These are phyloP conservation scores for Girardinichthys multiradiatus DNA, from an alignment of 2,113 vertebrate species.

Conservation along the genomic window DNA sequence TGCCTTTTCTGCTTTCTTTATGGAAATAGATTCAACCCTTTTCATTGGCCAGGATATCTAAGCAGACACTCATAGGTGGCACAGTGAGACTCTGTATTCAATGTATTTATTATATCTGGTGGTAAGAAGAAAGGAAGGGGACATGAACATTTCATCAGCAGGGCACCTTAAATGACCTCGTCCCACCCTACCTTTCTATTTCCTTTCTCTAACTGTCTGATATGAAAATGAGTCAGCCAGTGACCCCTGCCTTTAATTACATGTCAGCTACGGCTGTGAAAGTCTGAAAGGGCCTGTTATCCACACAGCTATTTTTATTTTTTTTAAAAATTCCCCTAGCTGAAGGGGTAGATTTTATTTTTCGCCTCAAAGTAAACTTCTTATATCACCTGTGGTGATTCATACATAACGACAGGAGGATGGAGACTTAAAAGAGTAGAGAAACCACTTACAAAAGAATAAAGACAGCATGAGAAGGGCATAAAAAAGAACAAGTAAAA, in stretches of 20 bases:
- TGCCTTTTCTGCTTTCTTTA: conserved; percentile 58
- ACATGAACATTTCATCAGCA: conserved; percentile 72
- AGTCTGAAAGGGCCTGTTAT: conserved; percentile 28
- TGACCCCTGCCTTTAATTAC: conserved; percentile 62
- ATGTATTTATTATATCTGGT: conserved; percentile 57
- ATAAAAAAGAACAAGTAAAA: not conserved
- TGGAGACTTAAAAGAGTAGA: not conserved
- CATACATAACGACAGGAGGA: conserved; percentile 26
- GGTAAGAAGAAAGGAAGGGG: conserved; percentile 8
- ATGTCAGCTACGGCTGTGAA: conserved; percentile 50
- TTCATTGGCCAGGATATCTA: conserved; percentile 59
- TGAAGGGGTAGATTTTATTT: conserved; percentile 2
- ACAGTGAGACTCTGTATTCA: conserved; percentile 16
- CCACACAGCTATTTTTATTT: conserved; percentile 22
- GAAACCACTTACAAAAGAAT: conserved; percentile 11
- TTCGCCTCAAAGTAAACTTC: not conserved
- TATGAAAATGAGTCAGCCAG: conserved; percentile 61
- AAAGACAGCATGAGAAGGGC: conserved; percentile 8
- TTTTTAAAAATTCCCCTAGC: conserved; percentile 19
- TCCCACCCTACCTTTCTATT: conserved; percentile 34
- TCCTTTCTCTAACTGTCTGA: conserved; percentile 7
- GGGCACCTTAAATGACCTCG: conserved; percentile 35
- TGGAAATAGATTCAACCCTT: conserved; percentile 77
- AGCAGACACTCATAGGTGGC: conserved; percentile 23
- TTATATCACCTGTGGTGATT: conserved; percentile 14